Evolutionary conservation across 2,888 invertebrate genomes (phyloP).

Genomic region (Caenorhabditis zanzibari): DNA sequence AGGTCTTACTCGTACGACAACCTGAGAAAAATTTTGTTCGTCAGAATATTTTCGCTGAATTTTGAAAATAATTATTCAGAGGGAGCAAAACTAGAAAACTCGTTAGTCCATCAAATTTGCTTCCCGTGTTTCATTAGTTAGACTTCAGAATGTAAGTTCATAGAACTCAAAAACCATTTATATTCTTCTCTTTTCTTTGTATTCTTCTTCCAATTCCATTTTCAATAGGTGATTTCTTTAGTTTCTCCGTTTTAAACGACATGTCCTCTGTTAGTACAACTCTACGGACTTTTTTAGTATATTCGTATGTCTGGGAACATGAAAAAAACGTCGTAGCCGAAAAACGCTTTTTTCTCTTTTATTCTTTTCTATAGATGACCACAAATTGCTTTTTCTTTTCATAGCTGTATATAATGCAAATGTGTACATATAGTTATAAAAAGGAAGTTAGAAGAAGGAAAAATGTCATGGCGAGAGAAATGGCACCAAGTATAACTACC

Average conservation of each 20-base stretch:
- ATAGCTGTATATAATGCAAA: constrained; percentile 36
- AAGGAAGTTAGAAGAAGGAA: constrained; percentile 32
- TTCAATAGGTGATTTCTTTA: constrained; percentile 28
- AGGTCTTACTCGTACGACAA: constrained; percentile 93
- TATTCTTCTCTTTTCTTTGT: neutral
- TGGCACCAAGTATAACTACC: constrained; percentile 11
- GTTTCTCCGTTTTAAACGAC: constrained; percentile 11
- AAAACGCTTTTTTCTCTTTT: constrained; percentile 6
- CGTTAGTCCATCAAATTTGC: neutral
- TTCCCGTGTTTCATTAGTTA: constrained; percentile 24
- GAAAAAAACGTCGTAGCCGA: constrained; percentile 17
- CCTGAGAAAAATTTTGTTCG: constrained; percentile 85
- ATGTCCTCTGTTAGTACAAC: constrained; percentile 49
- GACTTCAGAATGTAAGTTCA: neutral
- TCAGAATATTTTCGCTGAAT: neutral
- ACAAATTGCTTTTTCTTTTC: constrained; percentile 55
- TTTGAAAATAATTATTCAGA: neutral
- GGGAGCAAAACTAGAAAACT: neutral
- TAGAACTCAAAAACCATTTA: constrained; percentile 2
- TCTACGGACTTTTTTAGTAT: constrained; percentile 29
- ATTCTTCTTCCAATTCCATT: neutral
- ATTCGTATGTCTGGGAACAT: constrained; percentile 35
- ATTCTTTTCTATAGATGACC: constrained; percentile 57
- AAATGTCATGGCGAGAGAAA: neutral
- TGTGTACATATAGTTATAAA: constrained; percentile 54